Evolutionary conservation across 2,113 vertebrate species (phyloP).

Genomic region (Menura novaehollandiae): DNA sequence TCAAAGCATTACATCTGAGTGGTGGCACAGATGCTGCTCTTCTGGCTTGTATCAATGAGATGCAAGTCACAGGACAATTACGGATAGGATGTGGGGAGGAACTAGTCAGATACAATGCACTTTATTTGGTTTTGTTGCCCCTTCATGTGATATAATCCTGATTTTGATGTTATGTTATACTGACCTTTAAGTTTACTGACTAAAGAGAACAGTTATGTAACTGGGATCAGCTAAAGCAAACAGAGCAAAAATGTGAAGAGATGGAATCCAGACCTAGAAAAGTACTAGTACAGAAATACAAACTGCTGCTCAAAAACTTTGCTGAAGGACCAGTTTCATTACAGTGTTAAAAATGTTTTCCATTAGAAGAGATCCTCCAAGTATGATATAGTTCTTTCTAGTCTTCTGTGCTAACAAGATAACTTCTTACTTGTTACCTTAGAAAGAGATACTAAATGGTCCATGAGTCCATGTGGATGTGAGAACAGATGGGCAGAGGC

Average conservation of each 20-base stretch:
- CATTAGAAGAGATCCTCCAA: background rate
- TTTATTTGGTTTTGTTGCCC: background rate
- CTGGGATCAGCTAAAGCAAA: background rate
- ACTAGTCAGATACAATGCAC: background rate
- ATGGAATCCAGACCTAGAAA: background rate
- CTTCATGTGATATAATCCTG: background rate
- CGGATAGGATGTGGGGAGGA: background rate
- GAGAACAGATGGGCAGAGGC: constrained; percentile 10
- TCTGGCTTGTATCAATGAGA: background rate
- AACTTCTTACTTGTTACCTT: background rate
- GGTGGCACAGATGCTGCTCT: background rate
- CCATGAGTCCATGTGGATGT: background rate
- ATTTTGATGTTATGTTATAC: background rate
- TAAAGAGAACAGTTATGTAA: constrained; percentile 20
- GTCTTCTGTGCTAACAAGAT: background rate
- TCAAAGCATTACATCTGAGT: background rate
- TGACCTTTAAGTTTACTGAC: constrained; percentile 31
- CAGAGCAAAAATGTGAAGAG: background rate
- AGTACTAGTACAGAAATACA: background rate
- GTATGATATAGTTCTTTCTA: background rate
- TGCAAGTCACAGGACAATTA: background rate
- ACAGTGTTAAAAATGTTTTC: background rate
- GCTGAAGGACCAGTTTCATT: background rate
- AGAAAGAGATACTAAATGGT: background rate
- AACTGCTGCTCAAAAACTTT: background rate